Evolutionary conservation across 1,140 invertebrate genomes (phyloP).

Genomic region (Bombus consobrinus): DNA sequence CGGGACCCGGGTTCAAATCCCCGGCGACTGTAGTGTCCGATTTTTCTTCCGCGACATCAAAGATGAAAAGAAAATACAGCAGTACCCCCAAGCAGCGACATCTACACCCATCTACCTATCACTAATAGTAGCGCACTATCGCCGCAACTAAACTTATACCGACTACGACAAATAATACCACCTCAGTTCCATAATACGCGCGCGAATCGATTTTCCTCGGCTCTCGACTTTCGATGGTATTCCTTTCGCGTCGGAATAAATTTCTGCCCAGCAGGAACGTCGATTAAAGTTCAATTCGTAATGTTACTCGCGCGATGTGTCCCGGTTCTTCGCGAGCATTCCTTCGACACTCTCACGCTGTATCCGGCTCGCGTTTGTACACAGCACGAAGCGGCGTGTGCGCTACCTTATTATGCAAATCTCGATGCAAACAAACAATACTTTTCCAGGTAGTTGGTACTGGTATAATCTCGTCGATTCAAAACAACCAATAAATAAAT

Average conservation of each 20-base stretch:
- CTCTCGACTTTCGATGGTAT: constrained; percentile 15
- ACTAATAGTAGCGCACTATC: too few species aligned
- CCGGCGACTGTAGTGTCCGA: too few species aligned
- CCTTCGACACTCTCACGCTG: constrained; percentile 48
- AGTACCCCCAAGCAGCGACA: too few species aligned
- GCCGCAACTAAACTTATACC: too few species aligned
- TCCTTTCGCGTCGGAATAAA: constrained; percentile 4
- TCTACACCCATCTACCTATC: too few species aligned
- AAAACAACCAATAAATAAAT: constrained; percentile 49
- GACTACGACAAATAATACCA: too few species aligned
- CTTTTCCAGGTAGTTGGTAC: constrained; percentile 50
- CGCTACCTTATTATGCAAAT: constrained; percentile 71
- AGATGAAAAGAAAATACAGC: too few species aligned
- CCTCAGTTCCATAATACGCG: background rate
- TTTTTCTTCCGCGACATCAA: too few species aligned
- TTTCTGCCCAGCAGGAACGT: constrained; percentile 24
- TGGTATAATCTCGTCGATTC: constrained; percentile 7
- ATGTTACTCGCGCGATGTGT: constrained; percentile 7
- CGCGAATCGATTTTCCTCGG: background rate
- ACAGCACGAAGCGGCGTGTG: constrained; percentile 24
- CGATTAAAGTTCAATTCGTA: constrained; percentile 45
- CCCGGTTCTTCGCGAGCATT: constrained; percentile 24
- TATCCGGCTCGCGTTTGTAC: constrained; percentile 48
- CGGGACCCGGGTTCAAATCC: too few species aligned
- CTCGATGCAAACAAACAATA: constrained; percentile 67